Conservation (phyloP, 2,113 vertebrate genomes). For the Xiphophorus hellerii region DNA sequence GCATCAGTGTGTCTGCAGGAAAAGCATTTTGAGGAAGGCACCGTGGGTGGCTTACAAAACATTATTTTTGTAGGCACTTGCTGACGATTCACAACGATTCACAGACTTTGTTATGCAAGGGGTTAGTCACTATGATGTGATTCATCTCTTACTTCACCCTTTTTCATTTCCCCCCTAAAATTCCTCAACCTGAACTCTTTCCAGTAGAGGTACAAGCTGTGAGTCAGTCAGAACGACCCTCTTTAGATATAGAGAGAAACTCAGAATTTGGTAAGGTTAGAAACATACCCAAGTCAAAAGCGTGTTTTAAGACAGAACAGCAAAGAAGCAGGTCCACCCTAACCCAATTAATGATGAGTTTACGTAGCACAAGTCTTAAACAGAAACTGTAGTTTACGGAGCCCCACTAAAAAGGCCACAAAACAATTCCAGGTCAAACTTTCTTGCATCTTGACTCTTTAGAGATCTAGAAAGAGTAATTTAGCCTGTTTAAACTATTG, state of each 20-base stretch:
- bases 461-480: background rate
- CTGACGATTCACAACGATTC: conserved; percentile 65
- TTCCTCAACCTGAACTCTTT: background rate
- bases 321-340: background rate
- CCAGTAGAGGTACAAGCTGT: background rate
- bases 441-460: background rate
- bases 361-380: background rate
- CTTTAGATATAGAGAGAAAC: background rate
- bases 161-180: conserved; percentile 20
- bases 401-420: too few relatives aligned
- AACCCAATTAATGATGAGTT: background rate
- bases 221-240: background rate
- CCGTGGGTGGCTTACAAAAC: conserved; percentile 68
- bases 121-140: conserved; percentile 73
- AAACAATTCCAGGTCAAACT: background rate
- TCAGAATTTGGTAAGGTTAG: background rate
- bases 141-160: conserved; percentile 47
- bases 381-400: background rate
- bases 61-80: conserved; percentile 36
- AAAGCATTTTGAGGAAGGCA: conserved; percentile 35
- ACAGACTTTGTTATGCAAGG: conserved; percentile 74
- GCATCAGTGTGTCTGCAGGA: conserved; percentile 35
- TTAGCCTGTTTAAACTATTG: background rate
- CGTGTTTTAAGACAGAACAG: background rate
- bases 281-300: background rate